Conservation (phyloP, 2,888 invertebrate genomes). For the Tachina lurida region DNA sequence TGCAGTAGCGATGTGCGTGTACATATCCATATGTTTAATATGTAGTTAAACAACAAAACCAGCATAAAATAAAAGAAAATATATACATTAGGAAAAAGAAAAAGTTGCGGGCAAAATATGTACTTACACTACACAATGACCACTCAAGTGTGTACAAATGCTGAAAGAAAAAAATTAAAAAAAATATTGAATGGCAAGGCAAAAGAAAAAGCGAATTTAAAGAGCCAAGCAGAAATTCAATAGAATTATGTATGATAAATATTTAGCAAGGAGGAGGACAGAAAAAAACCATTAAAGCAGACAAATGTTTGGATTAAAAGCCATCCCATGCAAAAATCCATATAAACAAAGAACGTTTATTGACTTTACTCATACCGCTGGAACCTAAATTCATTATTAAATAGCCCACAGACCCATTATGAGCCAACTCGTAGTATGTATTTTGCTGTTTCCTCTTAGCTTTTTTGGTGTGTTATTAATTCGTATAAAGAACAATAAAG, state of each 20-base stretch:
- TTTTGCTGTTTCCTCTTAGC: too few species aligned
- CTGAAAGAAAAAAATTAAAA: constrained; percentile 33
- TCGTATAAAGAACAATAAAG: neutral
- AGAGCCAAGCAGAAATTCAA: neutral
- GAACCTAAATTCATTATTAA: neutral
- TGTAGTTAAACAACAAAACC: constrained; percentile 11
- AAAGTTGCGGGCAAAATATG: constrained; percentile 10
- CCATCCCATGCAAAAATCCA: constrained; percentile 27
- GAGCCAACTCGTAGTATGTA: neutral
- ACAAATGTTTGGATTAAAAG: constrained; percentile 40
- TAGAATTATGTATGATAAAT: neutral
- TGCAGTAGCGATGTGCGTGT: too few species aligned
- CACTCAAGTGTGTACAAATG: constrained; percentile 59
- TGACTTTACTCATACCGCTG: neutral
- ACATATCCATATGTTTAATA: neutral
- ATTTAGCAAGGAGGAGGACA: neutral
- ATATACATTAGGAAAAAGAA: neutral
- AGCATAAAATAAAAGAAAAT: neutral
- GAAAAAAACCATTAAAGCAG: constrained; percentile 23
- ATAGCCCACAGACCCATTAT: neutral
- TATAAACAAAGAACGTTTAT: neutral
- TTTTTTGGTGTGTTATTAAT: neutral
- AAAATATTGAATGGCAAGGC: constrained; percentile 18
- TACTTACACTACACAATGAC: constrained; percentile 28
- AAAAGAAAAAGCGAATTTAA: constrained; percentile 6